Percentiles rank a stretch among this genome's conserved stretches.
Conservation (phyloP, 2,113 vertebrate species). For the Turdus rufiventris region DNA sequence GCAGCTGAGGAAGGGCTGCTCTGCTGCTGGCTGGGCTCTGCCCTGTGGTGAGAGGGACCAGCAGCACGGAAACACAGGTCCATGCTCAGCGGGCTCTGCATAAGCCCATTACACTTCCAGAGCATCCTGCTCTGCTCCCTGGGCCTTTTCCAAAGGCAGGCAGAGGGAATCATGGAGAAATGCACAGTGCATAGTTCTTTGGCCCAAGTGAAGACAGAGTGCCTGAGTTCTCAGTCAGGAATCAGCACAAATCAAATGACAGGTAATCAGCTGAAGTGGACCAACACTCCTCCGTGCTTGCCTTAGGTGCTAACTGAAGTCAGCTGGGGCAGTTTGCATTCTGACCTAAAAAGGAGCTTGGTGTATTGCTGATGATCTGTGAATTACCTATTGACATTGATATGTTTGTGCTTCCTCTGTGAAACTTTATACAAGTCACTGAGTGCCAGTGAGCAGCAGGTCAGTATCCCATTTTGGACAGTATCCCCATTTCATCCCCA, state of each 20-base stretch:
- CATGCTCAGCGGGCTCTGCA: neutral
- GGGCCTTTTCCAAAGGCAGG: neutral
- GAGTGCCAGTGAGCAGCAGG: neutral
- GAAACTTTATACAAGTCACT: neutral
- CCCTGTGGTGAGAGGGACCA: neutral
- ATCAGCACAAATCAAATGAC: neutral
- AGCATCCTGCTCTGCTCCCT: neutral
- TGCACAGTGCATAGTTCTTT: accelerated
- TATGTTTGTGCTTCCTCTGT: neutral
- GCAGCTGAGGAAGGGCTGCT: neutral
- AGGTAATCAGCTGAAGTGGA: neutral
- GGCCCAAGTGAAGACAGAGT: neutral
- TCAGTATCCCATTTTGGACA: neutral
- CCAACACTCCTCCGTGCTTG: neutral
- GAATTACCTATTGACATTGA: neutral
- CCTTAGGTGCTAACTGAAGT: neutral
- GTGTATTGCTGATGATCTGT: neutral
- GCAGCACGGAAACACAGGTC: accelerated
- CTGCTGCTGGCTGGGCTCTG: neutral
- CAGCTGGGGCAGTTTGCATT: neutral
- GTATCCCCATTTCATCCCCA: neutral
- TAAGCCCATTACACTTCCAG: neutral
- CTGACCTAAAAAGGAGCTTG: neutral
- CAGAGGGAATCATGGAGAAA: neutral
- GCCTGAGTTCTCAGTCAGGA: neutral